phyloP scores from a whole-genome alignment of 53 echinoderm and acorn worm species.

The Echinometra lucunter region DNA sequence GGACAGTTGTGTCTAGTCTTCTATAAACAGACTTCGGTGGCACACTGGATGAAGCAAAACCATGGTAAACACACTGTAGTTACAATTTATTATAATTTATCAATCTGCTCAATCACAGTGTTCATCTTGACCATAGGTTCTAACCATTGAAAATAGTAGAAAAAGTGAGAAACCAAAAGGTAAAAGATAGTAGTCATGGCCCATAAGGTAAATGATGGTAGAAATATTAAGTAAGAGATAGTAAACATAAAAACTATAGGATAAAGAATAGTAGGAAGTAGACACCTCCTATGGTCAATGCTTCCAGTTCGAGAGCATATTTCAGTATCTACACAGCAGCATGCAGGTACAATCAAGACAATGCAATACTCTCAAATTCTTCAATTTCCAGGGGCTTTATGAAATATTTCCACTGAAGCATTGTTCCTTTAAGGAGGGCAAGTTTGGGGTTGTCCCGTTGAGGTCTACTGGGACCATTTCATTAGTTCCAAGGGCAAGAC shows the following conservation, averaged over 20 bases:
- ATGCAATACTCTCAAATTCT: too few species aligned
- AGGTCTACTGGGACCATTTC: background rate
- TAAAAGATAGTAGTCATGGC: too few species aligned
- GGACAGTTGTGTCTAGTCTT: constrained; percentile 36
- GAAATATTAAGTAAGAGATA: too few species aligned
- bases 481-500: background rate
- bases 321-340: too few species aligned
- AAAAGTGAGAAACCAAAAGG: too few species aligned
- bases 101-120: background rate
- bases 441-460: background rate
- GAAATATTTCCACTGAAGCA: background rate
- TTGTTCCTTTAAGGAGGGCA: background rate
- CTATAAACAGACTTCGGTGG: background rate
- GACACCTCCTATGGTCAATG: background rate
- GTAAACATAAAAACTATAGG: too few species aligned
- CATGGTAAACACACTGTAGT: too few species aligned
- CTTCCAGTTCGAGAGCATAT: background rate
- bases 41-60: background rate
- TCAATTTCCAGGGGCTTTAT: background rate
- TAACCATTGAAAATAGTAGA: too few species aligned
- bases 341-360: too few species aligned
- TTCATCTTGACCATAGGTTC: background rate
- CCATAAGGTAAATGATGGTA: too few species aligned
- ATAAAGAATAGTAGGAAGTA: background rate
- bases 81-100: too few species aligned